Evolutionary conservation across 1,140 invertebrate species (phyloP).

Genomic region (Scaptomyza hsui): DNA sequence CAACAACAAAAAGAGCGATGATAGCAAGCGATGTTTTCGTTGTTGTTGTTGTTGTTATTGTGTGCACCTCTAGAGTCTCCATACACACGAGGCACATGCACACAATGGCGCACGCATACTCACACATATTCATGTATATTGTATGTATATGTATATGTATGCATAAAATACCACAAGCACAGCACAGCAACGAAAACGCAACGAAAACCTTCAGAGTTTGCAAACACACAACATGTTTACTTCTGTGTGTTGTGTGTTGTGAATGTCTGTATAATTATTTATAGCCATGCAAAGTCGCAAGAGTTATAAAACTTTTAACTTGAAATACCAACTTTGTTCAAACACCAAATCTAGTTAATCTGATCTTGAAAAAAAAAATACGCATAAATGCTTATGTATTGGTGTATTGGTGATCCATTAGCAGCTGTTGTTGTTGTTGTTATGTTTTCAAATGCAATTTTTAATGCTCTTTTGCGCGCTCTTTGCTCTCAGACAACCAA

Average conservation of each 20-base stretch:
- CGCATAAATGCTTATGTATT: neutral
- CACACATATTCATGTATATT: too few relatives aligned
- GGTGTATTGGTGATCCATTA: conserved; percentile 10
- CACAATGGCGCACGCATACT: conserved; percentile 5
- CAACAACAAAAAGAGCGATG: conserved; percentile 42
- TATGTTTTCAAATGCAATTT: conserved; percentile 20
- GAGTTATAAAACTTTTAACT: conserved; percentile 30
- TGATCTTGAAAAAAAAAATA: conserved; percentile 19
- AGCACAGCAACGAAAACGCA: conserved; percentile 49
- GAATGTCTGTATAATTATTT: conserved; percentile 31
- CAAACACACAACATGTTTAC: conserved; percentile 31
- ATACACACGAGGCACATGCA: conserved; percentile 1
- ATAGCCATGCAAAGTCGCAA: conserved; percentile 36
- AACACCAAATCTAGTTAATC: neutral
- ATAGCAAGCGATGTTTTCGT: conserved; percentile 56
- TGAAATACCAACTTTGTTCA: neutral
- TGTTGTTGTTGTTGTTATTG: conserved; percentile 32
- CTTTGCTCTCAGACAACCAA: neutral
- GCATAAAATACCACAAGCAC: conserved; percentile 20
- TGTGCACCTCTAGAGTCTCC: conserved; percentile 34
- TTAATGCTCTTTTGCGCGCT: conserved; percentile 18
- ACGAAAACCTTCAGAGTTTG: conserved; percentile 67
- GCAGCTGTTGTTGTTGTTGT: conserved; percentile 18
- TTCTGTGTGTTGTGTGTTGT: neutral
- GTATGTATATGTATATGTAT: too few relatives aligned